Evolutionary conservation across 2,113 vertebrate genomes (phyloP), one percentile per base, ranked within the genome.

Genomic region (Paramisgurnus dabryanus): DNA sequence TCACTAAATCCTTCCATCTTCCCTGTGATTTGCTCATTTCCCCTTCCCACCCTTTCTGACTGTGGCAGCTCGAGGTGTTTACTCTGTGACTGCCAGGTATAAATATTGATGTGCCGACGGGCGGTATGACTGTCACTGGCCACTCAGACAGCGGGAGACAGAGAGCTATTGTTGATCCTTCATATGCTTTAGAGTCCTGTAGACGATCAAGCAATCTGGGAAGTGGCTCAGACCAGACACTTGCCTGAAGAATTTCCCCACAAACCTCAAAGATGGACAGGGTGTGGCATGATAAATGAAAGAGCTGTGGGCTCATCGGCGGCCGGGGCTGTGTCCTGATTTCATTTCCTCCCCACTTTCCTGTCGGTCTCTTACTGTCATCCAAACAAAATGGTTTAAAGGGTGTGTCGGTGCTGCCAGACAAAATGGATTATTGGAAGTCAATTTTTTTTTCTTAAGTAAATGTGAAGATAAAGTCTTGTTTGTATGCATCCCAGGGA

Each of bases 101-200:
- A 81, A 84, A 75, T 81, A 84, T 68, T 79, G 79, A 84, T 70
- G 79, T 80, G 34, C 69, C 47, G 58, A 43, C 7, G 22, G 57
- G 61, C 79, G 22, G 49, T 64, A 63, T 55, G 9, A 53, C 73
- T 79, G 68, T 82, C 67, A 78, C 11, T 3, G 67, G 17, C 50
- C 5, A 5, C 47, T 82, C 68, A 78, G 47, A 78, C 39, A 57
- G 70, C 15, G 43, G 27, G 6, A 41, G 9, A 57, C 34, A 72
- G 34, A 73, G 41, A 74, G 68, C 50, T 45, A 65, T 47, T 65
- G 18, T 12, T 45, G 40, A 45, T 78, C 67, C 39, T 34, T 34
- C 27, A 34, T 76, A 66, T 34, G 57, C 72, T 70, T 68, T 81
- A 49, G n/a, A 69, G 43, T 53, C 69, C 47, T 18, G 55, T 76